phyloP scores from a whole-genome alignment of 2,797 vertebrate genomes.

The Gallinago stenura region DNA sequence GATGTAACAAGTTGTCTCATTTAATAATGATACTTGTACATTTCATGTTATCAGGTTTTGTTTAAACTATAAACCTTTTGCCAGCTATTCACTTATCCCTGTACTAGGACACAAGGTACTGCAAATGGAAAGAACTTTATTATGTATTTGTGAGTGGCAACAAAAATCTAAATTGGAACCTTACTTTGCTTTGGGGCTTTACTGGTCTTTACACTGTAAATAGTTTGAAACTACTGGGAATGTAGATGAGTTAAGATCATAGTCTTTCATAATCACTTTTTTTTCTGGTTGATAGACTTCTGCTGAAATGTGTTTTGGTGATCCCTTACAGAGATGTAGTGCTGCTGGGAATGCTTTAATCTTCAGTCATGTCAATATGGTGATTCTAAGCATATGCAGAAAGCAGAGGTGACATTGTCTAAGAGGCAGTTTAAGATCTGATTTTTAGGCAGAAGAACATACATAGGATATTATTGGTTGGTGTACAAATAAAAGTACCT shows the following conservation, averaged over 20 bases:
- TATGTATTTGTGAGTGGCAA: neutral
- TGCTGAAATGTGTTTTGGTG: neutral
- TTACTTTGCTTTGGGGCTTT: neutral
- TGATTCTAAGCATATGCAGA: neutral
- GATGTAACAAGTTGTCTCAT: slow-evolving; percentile 26
- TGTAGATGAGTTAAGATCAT: neutral
- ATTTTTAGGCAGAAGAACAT: neutral
- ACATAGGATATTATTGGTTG: neutral
- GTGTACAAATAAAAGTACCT: neutral
- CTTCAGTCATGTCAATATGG: neutral
- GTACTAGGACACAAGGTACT: neutral
- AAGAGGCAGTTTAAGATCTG: neutral
- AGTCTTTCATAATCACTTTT: neutral
- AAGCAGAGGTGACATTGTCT: neutral
- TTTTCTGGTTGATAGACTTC: neutral
- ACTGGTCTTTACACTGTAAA: neutral
- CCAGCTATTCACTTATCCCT: neutral
- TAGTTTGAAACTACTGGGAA: neutral
- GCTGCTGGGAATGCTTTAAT: neutral
- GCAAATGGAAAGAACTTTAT: neutral
- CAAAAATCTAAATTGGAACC: neutral
- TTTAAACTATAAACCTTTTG: neutral
- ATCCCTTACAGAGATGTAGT: neutral
- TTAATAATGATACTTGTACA: slow-evolving; percentile 26
- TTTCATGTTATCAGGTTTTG: neutral